These are phyloP conservation scores for Corythornis vintsioides DNA, from an alignment of 2,113 vertebrate genomes.

Conservation along the genomic window DNA sequence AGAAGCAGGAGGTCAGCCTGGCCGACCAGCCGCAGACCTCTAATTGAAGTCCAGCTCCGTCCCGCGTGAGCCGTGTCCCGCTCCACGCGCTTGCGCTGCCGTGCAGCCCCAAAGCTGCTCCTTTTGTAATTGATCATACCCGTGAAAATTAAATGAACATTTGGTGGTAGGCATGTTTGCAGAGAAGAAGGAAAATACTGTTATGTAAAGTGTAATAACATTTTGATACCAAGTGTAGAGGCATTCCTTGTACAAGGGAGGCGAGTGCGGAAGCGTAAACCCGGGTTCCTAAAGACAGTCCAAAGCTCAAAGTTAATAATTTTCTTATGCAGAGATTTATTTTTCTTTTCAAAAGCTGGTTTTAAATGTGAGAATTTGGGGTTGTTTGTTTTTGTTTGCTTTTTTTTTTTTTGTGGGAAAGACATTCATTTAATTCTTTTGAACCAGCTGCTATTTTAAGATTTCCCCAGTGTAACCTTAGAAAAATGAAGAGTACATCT, in stretches of 20 bases:
- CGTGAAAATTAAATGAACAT: conserved; percentile 72
- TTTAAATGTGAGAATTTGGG: background rate
- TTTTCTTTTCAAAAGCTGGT: background rate
- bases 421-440: conserved; percentile 10
- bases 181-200: conserved; percentile 51
- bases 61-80: background rate
- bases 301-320: background rate
- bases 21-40: background rate
- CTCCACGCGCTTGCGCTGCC: background rate
- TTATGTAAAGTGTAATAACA: conserved; percentile 62
- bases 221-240: conserved; percentile 9
- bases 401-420: background rate
- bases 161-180: conserved; percentile 65
- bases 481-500: conserved; percentile 67
- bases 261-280: background rate
- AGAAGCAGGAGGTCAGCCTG: conserved; percentile 39
- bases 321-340: background rate
- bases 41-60: background rate
- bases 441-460: conserved; percentile 37
- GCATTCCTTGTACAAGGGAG: conserved; percentile 6
- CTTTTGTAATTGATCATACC: conserved; percentile 65
- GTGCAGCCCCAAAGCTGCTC: conserved; percentile 8
- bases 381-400: background rate
- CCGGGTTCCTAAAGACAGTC: background rate
- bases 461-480: conserved; percentile 54